Base-by-base conservation (phyloP, 2,113 vertebrate species). In the Heterocephalus glaber region DNA sequence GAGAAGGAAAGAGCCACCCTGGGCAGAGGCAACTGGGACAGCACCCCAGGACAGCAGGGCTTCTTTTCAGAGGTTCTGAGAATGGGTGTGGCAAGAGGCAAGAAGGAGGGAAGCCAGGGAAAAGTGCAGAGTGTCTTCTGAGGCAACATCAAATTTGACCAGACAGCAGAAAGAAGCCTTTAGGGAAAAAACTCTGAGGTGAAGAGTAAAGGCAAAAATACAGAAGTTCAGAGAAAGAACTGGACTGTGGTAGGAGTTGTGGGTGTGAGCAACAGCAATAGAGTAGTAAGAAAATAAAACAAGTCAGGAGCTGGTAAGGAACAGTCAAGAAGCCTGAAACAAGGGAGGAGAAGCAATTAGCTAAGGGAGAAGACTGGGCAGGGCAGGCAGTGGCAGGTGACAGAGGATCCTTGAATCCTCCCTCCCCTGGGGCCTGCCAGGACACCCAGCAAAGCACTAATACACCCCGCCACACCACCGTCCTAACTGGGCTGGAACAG, bases 251-350 rank as follows among this genome's bases (percentile, higher is more conserved):
- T 22, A n/a, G 44, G 41, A 74, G 47, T 6, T 16, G 12, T 7
- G 14, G 4, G 44, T 47, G 20, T 4, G 16, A 1, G 38, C 19
- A 33, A 63, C 17, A 56, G 1, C 2, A 8, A 3, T 60, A 66
- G 24, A 89, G 86, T 1, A 38, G 49, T 81, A 44, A 95, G 26
- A 95, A 84, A 94, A 44, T 24, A 95, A 95, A 86, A 83, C 35
- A 92, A 83, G 47, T 26, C 4, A 68, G n/a, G 35, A 52, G 12
- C 20, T 60, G 38, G 52, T 44, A 93, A 80, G 33, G 91, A 87
- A 70, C 0, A 94, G 58, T 35, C 16, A 26, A 3, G 11, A 82
- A 70, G 26, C 5, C 60, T 17, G 33, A 56, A 80, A 58, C 38
- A 20, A 81, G 38, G 41, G 84, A 63, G 22, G 49, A 77, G 54